Percentiles rank a stretch among this genome's conserved stretches.
phyloP scores from a whole-genome alignment of 2,113 vertebrate species.

The Fregetta grallaria region DNA sequence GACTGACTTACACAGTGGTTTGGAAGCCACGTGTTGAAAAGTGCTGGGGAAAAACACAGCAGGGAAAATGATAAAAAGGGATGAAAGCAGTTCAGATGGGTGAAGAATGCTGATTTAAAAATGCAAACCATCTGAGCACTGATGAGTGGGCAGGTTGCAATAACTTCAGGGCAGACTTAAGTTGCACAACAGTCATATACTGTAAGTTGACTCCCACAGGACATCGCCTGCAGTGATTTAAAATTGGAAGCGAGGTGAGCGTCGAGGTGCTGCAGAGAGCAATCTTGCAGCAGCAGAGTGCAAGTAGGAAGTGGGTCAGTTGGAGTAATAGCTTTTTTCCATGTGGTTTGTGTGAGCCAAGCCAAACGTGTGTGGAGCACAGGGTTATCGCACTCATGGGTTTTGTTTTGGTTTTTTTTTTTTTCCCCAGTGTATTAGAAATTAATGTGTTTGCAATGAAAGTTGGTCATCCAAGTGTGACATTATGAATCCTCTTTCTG shows the following conservation, averaged over 20 bases:
- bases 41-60: conserved; percentile 12
- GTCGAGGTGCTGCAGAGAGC: neutral
- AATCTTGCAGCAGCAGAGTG: neutral
- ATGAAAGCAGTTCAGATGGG: neutral
- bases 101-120: conserved; percentile 19
- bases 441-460: neutral
- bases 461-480: neutral
- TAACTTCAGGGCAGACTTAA: neutral
- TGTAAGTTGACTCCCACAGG: neutral
- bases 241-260: neutral
- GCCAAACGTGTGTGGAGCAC: neutral
- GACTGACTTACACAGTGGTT: conserved; percentile 30
- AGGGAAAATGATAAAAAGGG: neutral
- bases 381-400: neutral
- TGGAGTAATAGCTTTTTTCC: conserved; percentile 1
- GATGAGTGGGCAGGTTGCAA: neutral
- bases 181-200: neutral
- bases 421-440: neutral
- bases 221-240: neutral
- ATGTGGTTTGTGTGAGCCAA: neutral
- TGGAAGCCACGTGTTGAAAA: conserved; percentile 58
- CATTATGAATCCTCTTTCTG: neutral
- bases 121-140: conserved; percentile 15
- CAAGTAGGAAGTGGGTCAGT: conserved; percentile 22
- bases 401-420: no score